Evolutionary conservation across 2,888 invertebrate species (phyloP).

Genomic region (Drosophila robusta): DNA sequence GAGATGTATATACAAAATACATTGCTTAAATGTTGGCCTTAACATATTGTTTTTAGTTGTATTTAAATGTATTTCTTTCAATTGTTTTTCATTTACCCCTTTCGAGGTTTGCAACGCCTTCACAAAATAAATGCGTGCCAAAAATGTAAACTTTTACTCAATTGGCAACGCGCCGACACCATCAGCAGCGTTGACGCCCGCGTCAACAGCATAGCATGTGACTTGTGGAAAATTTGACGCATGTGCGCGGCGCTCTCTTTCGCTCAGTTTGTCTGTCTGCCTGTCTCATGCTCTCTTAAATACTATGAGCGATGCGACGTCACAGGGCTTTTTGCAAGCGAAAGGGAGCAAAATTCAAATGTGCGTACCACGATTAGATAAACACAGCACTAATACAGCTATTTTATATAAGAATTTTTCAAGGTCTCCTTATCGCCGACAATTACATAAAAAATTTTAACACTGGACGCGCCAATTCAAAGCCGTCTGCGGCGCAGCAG

Average conservation of each 20-base stretch:
- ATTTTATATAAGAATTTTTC: constrained; percentile 69
- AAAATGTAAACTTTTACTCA: constrained; percentile 54
- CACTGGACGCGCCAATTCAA: constrained; percentile 4
- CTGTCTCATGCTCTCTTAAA: constrained; percentile 1
- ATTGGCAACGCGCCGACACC: constrained; percentile 60
- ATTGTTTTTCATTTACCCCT: constrained; percentile 79
- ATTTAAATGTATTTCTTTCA: constrained; percentile 28
- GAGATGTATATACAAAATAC: constrained; percentile 5
- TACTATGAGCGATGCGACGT: constrained; percentile 15
- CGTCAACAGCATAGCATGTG: constrained; percentile 70
- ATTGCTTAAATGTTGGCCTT: constrained; percentile 36
- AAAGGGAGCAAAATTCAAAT: constrained; percentile 38
- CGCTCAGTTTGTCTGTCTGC: background rate
- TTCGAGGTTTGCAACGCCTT: constrained; percentile 68
- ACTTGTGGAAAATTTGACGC: constrained; percentile 62
- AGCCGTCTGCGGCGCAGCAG: background rate
- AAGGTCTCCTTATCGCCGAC: constrained; percentile 64
- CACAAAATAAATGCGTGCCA: constrained; percentile 50
- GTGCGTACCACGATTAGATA: constrained; percentile 72
- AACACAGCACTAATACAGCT: constrained; percentile 46
- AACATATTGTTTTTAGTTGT: background rate
- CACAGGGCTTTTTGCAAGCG: constrained; percentile 29
- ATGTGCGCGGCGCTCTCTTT: constrained; percentile 37
- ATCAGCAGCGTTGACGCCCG: constrained; percentile 39
- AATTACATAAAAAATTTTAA: constrained; percentile 66